Conservation (phyloP, 2,797 vertebrate species). For the Coendou prehensilis region DNA sequence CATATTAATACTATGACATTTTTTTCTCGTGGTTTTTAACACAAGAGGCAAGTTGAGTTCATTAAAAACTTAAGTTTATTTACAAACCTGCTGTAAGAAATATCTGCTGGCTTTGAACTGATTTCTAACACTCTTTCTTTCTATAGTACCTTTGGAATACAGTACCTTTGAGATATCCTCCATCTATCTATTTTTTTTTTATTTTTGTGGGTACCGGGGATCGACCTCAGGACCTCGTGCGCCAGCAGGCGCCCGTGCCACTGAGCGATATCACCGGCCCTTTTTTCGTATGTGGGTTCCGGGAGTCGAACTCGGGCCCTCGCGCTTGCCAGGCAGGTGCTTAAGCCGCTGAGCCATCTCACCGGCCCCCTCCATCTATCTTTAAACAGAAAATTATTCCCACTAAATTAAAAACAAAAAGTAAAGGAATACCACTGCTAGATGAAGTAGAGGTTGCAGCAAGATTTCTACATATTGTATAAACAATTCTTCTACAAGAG, state of each 20-base stretch:
- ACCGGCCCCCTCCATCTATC: background rate
- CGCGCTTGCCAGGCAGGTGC: too few species aligned
- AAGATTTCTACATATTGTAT: background rate
- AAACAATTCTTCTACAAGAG: background rate
- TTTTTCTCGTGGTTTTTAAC: conserved; percentile 1
- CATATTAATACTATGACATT: background rate
- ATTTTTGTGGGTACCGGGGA: too few species aligned
- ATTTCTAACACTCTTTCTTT: background rate
- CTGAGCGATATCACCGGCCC: too few species aligned
- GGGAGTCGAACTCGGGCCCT: too few species aligned
- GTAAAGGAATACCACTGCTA: background rate
- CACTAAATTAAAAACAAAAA: background rate
- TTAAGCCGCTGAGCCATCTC: too few species aligned
- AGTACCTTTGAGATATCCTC: background rate
- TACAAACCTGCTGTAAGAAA: background rate
- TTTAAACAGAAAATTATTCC: background rate
- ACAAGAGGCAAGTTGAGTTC: conserved; percentile 22
- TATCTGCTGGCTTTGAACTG: background rate
- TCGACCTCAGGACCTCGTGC: too few species aligned
- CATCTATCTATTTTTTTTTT: too few species aligned
- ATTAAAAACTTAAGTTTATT: conserved; percentile 52
- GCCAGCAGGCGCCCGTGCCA: too few species aligned
- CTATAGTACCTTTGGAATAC: background rate
- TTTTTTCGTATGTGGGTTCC: too few species aligned
- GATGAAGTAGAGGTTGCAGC: background rate